These are phyloP conservation scores for Sarotherodon lohbergeri DNA, from an alignment of 2,113 vertebrate species.

Conservation along the genomic window DNA sequence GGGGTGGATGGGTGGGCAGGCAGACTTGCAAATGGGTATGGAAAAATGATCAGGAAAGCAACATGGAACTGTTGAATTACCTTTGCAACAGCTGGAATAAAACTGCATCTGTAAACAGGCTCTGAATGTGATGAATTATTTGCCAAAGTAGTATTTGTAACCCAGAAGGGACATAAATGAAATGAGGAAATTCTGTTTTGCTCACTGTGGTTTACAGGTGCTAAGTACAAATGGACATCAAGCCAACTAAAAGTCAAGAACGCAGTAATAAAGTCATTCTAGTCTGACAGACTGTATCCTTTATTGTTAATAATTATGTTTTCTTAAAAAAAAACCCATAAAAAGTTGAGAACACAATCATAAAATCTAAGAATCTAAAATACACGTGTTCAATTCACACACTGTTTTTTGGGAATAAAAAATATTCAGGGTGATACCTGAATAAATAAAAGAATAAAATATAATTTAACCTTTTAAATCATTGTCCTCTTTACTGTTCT, in stretches of 20 bases:
- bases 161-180: constrained; percentile 48
- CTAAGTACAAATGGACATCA: background rate
- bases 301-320: background rate
- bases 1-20: background rate
- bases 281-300: background rate
- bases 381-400: background rate
- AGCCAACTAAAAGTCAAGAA: constrained; percentile 8
- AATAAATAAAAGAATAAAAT: background rate
- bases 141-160: constrained; percentile 25
- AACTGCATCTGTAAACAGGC: constrained; percentile 51
- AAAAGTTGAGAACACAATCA: background rate
- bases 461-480: background rate
- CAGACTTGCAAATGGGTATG: constrained; percentile 38
- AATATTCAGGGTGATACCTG: background rate
- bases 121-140: constrained; percentile 21
- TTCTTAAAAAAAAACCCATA: fast-evolving
- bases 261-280: background rate
- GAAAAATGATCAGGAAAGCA: constrained; percentile 35
- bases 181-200: constrained; percentile 46
- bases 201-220: background rate
- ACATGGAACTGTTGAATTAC: constrained; percentile 16
- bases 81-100: constrained; percentile 25
- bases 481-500: background rate
- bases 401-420: background rate
- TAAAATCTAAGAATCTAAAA: background rate